Percentiles rank a stretch among this genome's conserved stretches.
phyloP scores from a whole-genome alignment of 2,888 invertebrate genomes.

The Aphelenchoides bicaudatus region DNA sequence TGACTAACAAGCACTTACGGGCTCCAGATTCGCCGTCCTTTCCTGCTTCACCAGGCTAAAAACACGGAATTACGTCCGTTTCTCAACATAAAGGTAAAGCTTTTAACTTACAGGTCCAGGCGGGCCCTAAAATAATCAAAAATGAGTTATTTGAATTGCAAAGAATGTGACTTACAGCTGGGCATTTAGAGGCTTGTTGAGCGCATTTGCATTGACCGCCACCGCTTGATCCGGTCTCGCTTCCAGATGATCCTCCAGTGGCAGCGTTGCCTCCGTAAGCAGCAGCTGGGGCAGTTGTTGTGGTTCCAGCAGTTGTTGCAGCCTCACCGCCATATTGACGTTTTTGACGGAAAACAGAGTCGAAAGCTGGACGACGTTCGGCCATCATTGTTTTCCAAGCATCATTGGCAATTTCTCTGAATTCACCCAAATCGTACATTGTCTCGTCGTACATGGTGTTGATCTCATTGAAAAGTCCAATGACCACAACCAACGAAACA shows the following conservation, averaged over 20 bases:
- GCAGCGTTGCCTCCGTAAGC: no score
- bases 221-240: background rate
- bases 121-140: no score
- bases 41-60: no score
- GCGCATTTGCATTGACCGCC: conserved; percentile 16
- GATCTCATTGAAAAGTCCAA: conserved; percentile 23
- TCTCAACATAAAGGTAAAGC: no score
- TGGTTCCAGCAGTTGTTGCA: background rate
- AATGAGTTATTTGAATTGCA: no score
- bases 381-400: conserved; percentile 25
- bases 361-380: conserved; percentile 9
- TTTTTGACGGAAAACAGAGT: conserved; percentile 23
- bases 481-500: conserved; percentile 15
- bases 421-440: conserved; percentile 22
- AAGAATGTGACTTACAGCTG: no score
- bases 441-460: conserved; percentile 23
- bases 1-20: background rate
- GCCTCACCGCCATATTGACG: conserved; percentile 24
- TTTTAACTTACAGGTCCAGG: no score
- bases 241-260: background rate
- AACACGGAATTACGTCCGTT: no score
- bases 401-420: conserved; percentile 18
- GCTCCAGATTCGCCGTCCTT: background rate
- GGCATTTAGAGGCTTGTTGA: conserved; percentile 1
- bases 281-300: no score